Evolutionary conservation across 1,140 invertebrate species (phyloP).

Genomic region (Tachypleus tridentatus): DNA sequence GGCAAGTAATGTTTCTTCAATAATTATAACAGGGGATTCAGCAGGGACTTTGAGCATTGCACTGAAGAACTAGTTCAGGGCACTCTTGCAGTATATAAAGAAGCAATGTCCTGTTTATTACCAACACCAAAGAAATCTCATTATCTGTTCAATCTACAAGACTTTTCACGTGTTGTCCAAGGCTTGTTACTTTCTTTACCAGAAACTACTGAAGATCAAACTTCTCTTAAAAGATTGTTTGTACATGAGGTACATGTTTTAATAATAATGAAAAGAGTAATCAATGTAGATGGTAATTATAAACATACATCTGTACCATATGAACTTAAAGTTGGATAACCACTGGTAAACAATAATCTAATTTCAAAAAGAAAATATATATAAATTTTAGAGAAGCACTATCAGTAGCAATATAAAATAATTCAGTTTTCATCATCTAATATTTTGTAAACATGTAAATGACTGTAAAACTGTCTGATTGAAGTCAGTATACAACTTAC

Average conservation of each 20-base stretch:
- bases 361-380: no score
- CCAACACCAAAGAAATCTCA: slow-evolving; percentile 71
- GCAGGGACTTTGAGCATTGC: slow-evolving; percentile 86
- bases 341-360: no score
- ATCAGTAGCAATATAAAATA: no score
- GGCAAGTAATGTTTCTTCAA: background rate
- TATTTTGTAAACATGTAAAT: no score
- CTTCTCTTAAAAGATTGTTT: slow-evolving; percentile 83
- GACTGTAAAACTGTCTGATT: no score
- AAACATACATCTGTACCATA: no score
- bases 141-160: slow-evolving; percentile 88
- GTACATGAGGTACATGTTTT: slow-evolving; percentile 62
- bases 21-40: slow-evolving; percentile 57
- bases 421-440: no score
- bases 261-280: background rate
- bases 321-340: no score
- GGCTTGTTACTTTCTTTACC: slow-evolving; percentile 84
- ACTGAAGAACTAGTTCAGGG: slow-evolving; percentile 75
- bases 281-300: no score
- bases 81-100: slow-evolving; percentile 76
- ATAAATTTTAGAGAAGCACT: no score
- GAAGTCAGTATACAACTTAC: no score
- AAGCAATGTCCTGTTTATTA: slow-evolving; percentile 63
- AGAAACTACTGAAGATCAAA: slow-evolving; percentile 75
- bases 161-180: slow-evolving; percentile 86